Conservation (phyloP, 2,113 vertebrate genomes). For the Spermophilus dauricus region DNA sequence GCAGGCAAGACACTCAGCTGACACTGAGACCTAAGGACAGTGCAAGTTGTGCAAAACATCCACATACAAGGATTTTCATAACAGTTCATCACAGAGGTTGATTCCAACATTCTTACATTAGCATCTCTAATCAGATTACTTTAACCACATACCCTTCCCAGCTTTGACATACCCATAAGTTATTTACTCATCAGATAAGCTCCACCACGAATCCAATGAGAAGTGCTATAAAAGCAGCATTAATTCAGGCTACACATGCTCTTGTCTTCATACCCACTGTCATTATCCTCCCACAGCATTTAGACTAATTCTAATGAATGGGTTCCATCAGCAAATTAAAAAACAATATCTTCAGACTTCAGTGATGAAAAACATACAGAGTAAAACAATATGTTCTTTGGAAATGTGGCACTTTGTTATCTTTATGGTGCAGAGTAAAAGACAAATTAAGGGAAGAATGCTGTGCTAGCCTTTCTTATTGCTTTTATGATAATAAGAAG, state of each 20-base stretch:
- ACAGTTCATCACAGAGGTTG: conserved; percentile 75
- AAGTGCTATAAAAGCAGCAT: conserved; percentile 81
- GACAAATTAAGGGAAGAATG: conserved; percentile 88
- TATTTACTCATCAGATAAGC: conserved; percentile 79
- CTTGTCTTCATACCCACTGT: conserved; percentile 74
- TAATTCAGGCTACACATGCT: conserved; percentile 80
- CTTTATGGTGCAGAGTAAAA: conserved; percentile 89
- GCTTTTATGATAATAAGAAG: conserved; percentile 89
- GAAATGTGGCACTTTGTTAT: conserved; percentile 87
- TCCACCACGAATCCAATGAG: conserved; percentile 65
- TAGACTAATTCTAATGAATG: conserved; percentile 87
- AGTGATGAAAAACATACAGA: conserved; percentile 84
- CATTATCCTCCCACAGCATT: conserved; percentile 79
- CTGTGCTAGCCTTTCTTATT: conserved; percentile 86
- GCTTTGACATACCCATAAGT: conserved; percentile 61
- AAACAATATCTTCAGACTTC: conserved; percentile 83
- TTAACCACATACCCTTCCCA: conserved; percentile 65
- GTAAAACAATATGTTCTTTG: conserved; percentile 84
- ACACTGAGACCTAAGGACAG: background rate
- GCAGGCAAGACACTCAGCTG: background rate
- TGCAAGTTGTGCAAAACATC: background rate
- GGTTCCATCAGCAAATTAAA: conserved; percentile 88
- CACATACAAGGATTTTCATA: conserved; percentile 59
- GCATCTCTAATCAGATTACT: conserved; percentile 79
- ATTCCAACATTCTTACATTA: conserved; percentile 65